Evolutionary conservation across 2,888 invertebrate species (phyloP).

Genomic region (Elegia similella): DNA sequence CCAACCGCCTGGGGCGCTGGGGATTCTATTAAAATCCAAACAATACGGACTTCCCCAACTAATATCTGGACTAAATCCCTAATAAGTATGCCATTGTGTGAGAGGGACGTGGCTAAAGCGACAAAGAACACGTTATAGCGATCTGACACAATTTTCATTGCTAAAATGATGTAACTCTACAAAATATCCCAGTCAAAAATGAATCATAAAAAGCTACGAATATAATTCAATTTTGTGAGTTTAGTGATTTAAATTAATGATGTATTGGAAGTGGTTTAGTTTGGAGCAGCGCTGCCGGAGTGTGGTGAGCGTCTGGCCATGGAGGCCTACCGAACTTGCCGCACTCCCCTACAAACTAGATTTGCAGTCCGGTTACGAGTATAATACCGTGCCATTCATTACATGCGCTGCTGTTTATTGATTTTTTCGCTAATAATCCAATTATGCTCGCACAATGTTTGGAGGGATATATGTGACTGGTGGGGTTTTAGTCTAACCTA

Average conservation of each 20-base stretch:
- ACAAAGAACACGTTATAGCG: conserved; percentile 81
- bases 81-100: conserved; percentile 82
- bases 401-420: conserved; percentile 69
- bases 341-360: conserved; percentile 78
- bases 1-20: conserved; percentile 70
- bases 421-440: conserved; percentile 46
- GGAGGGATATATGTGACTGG: no score
- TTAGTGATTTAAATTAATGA: conserved; percentile 31
- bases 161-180: neutral
- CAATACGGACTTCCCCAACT: conserved; percentile 80
- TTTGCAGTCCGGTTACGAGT: conserved; percentile 79
- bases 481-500: no score
- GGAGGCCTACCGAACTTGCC: conserved; percentile 80
- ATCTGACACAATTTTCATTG: conserved; percentile 44
- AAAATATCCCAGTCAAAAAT: neutral
- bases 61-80: conserved; percentile 82
- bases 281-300: conserved; percentile 68
- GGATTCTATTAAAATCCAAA: conserved; percentile 80
- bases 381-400: conserved; percentile 77
- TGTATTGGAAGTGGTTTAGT: conserved; percentile 35
- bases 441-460: conserved; percentile 22
- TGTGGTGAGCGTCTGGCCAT: conserved; percentile 80
- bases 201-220: neutral
- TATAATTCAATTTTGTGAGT: conserved; percentile 33
- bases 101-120: conserved; percentile 76